These are phyloP conservation scores for Atlantisia rogersi DNA, from an alignment of 2,113 vertebrate species.

Conservation along the genomic window DNA sequence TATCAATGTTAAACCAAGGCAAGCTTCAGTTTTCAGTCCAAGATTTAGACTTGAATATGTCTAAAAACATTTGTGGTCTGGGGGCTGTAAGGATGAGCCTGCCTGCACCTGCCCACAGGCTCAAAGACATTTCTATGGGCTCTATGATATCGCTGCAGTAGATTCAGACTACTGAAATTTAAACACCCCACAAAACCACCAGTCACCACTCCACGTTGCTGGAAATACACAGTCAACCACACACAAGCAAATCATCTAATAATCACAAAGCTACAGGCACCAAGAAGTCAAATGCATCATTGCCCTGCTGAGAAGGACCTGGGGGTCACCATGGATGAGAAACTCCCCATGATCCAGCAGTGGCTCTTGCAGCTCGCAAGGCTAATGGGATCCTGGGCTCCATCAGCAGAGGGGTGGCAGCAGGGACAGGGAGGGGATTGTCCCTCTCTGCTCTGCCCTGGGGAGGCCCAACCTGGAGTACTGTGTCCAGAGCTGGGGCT, in stretches of 20 bases:
- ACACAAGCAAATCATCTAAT: neutral
- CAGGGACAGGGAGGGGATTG: too few species aligned
- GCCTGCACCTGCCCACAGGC: neutral
- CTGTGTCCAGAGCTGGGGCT: too few species aligned
- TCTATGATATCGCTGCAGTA: rapidly evolving
- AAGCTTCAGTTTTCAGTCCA: neutral
- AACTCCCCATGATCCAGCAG: too few species aligned
- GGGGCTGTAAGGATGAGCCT: neutral
- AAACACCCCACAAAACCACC: neutral
- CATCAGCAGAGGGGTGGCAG: too few species aligned
- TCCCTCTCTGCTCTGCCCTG: too few species aligned
- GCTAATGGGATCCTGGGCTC: too few species aligned
- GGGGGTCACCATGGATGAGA: too few species aligned
- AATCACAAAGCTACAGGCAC: neutral
- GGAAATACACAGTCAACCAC: neutral
- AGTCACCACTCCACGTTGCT: rapidly evolving
- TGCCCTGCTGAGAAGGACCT: too few species aligned
- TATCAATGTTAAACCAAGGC: neutral
- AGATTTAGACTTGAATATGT: neutral
- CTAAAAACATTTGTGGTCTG: neutral
- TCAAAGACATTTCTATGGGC: neutral
- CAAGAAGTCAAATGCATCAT: neutral
- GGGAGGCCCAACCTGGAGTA: too few species aligned
- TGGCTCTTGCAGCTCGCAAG: too few species aligned
- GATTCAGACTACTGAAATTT: neutral